Conservation (phyloP, 1,140 invertebrate genomes). For the Heliconius eleuchia region DNA sequence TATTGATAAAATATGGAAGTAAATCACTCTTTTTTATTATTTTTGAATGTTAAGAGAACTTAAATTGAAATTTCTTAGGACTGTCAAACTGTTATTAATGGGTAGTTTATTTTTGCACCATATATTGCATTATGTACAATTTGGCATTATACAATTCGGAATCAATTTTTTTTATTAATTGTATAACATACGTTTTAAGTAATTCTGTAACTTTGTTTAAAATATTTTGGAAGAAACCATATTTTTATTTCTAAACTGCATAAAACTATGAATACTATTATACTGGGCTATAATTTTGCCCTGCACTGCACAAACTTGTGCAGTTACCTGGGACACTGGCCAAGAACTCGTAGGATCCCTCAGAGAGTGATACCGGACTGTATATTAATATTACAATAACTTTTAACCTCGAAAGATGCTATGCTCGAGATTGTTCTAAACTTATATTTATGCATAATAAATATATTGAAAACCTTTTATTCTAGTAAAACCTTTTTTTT, state of each 20-base stretch:
- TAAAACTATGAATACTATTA: background rate
- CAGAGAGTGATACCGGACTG: constrained; percentile 34
- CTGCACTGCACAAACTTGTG: constrained; percentile 6
- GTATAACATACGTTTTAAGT: too few species aligned
- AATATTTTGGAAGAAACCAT: too few species aligned
- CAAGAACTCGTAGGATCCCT: constrained; percentile 23
- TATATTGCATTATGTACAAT: too few species aligned
- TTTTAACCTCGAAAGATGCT: constrained; percentile 18
- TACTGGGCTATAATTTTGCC: constrained; percentile 7
- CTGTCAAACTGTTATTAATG: too few species aligned
- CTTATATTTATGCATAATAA: constrained; percentile 3
- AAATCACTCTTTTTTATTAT: background rate
- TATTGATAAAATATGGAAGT: background rate
- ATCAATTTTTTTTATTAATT: too few species aligned
- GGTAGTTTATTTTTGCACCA: too few species aligned
- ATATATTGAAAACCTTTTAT: background rate
- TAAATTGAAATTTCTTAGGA: background rate
- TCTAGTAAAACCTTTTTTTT: background rate
- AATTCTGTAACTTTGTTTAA: too few species aligned
- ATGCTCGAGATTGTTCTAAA: constrained; percentile 14
- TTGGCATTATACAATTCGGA: too few species aligned
- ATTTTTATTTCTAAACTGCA: background rate
- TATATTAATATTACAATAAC: constrained; percentile 39
- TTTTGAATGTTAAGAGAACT: background rate
- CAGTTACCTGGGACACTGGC: constrained; percentile 25